Conservation (phyloP, 2,797 vertebrate species). For the Oreochromis mossambicus region DNA sequence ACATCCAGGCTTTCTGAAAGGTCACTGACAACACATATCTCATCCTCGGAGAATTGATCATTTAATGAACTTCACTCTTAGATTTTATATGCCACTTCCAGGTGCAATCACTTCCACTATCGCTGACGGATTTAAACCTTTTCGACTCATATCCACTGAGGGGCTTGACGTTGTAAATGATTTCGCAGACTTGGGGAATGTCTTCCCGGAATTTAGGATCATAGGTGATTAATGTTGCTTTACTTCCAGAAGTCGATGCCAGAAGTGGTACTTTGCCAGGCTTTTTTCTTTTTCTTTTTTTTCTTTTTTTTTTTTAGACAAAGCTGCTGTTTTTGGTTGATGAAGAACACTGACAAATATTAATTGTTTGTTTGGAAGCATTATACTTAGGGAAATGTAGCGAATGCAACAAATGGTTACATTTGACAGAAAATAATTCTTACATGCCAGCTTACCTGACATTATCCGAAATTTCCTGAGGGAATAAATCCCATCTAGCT, state of each 20-base stretch:
- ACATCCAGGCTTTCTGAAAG: conserved; percentile 36
- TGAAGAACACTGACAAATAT: neutral
- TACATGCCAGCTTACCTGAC: neutral
- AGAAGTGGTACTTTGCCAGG: neutral
- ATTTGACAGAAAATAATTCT: neutral
- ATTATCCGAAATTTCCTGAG: neutral
- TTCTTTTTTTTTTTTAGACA: rapidly evolving
- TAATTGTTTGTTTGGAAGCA: neutral
- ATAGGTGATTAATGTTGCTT: neutral
- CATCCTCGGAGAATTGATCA: conserved; percentile 38
- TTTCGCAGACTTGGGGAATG: conserved; percentile 16
- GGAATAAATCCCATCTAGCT: neutral
- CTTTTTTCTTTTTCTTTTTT: neutral
- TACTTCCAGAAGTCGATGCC: neutral
- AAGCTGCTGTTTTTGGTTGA: neutral
- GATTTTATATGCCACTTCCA: conserved; percentile 38
- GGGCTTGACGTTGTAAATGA: conserved; percentile 1
- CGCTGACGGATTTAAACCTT: conserved; percentile 34
- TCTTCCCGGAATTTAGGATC: neutral
- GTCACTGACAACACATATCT: conserved; percentile 44
- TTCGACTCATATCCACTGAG: neutral
- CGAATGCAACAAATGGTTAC: neutral
- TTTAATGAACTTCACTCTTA: conserved; percentile 44
- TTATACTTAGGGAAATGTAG: neutral
- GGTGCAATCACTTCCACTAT: conserved; percentile 19